Evolutionary conservation across 1,140 invertebrate genomes (phyloP).

Genomic region (Vanessa tameamea): DNA sequence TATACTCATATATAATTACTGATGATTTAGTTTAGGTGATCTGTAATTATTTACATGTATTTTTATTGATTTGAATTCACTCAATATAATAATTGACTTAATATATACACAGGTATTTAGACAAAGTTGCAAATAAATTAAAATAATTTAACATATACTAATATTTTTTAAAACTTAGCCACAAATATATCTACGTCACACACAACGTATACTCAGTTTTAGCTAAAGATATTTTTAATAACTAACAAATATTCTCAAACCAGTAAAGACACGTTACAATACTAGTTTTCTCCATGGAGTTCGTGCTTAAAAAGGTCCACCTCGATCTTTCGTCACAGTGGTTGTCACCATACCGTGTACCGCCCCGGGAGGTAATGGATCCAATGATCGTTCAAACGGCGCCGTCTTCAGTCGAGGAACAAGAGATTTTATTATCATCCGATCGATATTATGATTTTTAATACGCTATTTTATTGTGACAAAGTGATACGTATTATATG

Average conservation of each 20-base stretch:
- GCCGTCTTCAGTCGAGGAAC: neutral
- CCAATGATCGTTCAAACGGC: slow-evolving; percentile 23
- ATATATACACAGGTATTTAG: too few relatives aligned
- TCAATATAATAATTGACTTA: too few relatives aligned
- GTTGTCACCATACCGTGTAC: slow-evolving; percentile 43
- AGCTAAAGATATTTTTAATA: neutral
- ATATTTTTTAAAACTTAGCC: neutral
- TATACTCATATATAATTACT: too few relatives aligned
- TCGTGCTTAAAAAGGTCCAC: neutral
- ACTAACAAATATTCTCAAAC: neutral
- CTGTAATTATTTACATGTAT: too few relatives aligned
- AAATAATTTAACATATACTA: too few relatives aligned
- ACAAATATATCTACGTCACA: too few relatives aligned
- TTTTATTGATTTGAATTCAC: too few relatives aligned
- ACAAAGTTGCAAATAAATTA: too few relatives aligned
- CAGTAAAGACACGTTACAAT: neutral
- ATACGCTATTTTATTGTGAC: slow-evolving; percentile 25
- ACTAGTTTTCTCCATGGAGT: slow-evolving; percentile 17
- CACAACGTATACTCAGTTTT: too few relatives aligned
- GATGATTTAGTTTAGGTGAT: too few relatives aligned
- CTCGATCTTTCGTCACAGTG: slow-evolving; percentile 38
- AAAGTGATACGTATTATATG: neutral
- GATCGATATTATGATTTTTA: slow-evolving; percentile 7
- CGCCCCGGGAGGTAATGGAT: slow-evolving; percentile 39
- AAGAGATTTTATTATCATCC: slow-evolving; percentile 15